phyloP scores from a whole-genome alignment of 2,888 invertebrate genomes.

The Corythucha ciliata region DNA sequence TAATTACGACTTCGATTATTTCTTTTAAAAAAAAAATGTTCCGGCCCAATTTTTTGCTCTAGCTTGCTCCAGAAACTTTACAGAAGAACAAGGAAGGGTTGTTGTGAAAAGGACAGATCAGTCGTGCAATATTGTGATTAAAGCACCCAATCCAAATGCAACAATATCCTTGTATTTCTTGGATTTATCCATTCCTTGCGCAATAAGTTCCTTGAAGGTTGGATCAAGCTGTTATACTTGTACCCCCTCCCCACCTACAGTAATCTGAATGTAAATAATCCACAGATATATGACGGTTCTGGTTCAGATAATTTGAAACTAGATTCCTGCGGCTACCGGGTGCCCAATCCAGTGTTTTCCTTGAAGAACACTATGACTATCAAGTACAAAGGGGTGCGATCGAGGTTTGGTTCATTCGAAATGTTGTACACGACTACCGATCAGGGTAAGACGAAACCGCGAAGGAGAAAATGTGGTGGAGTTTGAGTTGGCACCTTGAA shows the following conservation, averaged over 20 bases:
- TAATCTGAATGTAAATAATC: too few species aligned
- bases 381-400: too few species aligned
- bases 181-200: background rate
- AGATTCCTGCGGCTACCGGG: too few species aligned
- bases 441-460: slow-evolving; percentile 46
- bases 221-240: too few species aligned
- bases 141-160: slow-evolving; percentile 5
- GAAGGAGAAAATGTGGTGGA: too few species aligned
- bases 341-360: too few species aligned
- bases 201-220: too few species aligned
- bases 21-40: slow-evolving; percentile 7
- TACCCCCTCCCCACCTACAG: too few species aligned
- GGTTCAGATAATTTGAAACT: too few species aligned
- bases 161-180: slow-evolving; percentile 21
- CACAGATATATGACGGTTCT: too few species aligned
- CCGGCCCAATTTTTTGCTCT: slow-evolving; percentile 11
- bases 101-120: background rate
- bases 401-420: slow-evolving; percentile 45
- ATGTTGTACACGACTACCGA: slow-evolving; percentile 53
- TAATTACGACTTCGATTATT: slow-evolving; percentile 6
- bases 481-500: too few species aligned
- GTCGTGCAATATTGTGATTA: slow-evolving; percentile 3
- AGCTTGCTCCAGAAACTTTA: slow-evolving; percentile 26
- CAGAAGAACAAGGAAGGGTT: background rate
- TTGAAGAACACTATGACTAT: too few species aligned